Base-by-base conservation (phyloP, 2,113 vertebrate species). In the Dromiciops gliroides region DNA sequence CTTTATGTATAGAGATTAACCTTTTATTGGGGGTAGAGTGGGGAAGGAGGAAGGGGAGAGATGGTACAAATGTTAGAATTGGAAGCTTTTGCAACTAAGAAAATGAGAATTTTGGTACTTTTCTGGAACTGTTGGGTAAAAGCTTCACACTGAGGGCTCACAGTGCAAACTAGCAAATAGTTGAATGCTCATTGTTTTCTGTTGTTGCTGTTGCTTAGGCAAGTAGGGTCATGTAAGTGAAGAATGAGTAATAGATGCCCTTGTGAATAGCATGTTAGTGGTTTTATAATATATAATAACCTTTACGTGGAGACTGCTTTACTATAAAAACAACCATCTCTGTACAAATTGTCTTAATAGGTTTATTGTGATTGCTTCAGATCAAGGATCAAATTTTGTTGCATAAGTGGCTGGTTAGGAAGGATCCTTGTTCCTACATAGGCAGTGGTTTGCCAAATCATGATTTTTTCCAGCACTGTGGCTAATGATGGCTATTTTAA, bases 231-330 rank as follows among this genome's bases (percentile, higher is more conserved):
- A 96, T 95, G 94, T 75, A 92, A 90, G 75, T 94, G 56, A 96
- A 90, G 96, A 96, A 97, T 94, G 94, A 97, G 90, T 51, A 92
- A 60, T 19, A 95, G 47, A 44, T 56, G 50, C 10, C 90, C 96
- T 48, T 90, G 89, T 48, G 94, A 96, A 96, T 89, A 60, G 95
- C 95, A 96, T 96, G 88, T 95, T 92, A 53, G n/a, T 95, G 89
- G 51, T 95, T 98, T 98, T 98, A 98, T 96, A 95, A 51, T 95
- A 56, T 88, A 49, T 89, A 96, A 94, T 98, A 98, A 98, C 96
- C 0, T 92, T 48, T 56, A 93, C 96, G 91, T 97, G 95, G 94
- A 96, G 97, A 97, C 94, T 75, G 92, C 96, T 96, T 97, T 95
- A 52, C 95, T 98, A 94, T 96, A 1, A 3, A 93, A 95, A 96